These are phyloP conservation scores for Lerista edwardsae DNA, from an alignment of 2,797 vertebrate genomes.

Conservation along the genomic window DNA sequence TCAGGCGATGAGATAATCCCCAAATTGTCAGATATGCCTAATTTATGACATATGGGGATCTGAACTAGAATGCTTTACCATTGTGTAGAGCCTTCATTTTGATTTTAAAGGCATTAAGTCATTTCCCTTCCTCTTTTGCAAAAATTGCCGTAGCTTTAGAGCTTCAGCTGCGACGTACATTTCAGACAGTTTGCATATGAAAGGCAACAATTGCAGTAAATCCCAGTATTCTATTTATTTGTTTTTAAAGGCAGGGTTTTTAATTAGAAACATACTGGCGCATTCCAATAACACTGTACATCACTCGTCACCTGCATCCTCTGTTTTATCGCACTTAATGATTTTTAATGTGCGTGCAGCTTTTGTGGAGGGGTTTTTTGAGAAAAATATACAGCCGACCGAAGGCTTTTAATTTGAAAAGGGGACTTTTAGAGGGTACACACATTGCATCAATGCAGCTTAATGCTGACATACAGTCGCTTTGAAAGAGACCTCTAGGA, in stretches of 20 bases:
- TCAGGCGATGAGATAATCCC: neutral
- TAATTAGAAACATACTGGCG: constrained; percentile 59
- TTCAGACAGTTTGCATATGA: constrained; percentile 47
- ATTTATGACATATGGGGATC: neutral
- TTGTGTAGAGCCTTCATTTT: constrained; percentile 32
- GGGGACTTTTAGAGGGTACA: constrained; percentile 29
- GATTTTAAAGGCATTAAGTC: constrained; percentile 47
- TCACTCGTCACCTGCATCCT: constrained; percentile 47
- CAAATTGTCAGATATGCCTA: neutral
- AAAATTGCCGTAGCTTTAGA: constrained; percentile 28
- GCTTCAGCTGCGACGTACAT: constrained; percentile 11
- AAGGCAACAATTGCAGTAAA: constrained; percentile 27
- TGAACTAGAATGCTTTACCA: constrained; percentile 12
- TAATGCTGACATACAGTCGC: constrained; percentile 54
- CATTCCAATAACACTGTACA: constrained; percentile 52
- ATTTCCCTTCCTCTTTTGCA: constrained; percentile 1
- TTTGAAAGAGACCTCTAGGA: constrained; percentile 52
- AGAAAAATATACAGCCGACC: constrained; percentile 10
- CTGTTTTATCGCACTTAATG: constrained; percentile 49
- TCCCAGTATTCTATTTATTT: constrained; percentile 26
- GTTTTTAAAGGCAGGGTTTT: constrained; percentile 45
- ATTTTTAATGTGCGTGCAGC: constrained; percentile 28
- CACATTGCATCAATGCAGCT: constrained; percentile 40
- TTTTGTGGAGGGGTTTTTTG: neutral
- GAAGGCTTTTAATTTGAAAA: constrained; percentile 37